Evolutionary conservation across 2,113 vertebrate genomes (phyloP).

Genomic region (Propithecus coquereli): DNA sequence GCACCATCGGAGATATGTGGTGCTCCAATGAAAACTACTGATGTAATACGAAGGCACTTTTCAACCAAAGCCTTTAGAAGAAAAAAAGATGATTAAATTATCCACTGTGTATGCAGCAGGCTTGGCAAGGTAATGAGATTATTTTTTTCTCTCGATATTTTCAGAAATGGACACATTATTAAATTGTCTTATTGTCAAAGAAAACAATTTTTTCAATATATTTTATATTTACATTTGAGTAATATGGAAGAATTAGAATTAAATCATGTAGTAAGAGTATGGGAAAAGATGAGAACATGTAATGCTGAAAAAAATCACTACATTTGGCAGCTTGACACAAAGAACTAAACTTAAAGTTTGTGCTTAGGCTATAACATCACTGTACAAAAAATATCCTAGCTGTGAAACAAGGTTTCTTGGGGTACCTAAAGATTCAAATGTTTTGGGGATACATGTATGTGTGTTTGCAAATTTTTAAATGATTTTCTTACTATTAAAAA

Average conservation of each 20-base stretch:
- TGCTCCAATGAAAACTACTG: conserved; percentile 83
- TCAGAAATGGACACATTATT: neutral
- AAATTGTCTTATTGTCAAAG: conserved; percentile 27
- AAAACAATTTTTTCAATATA: neutral
- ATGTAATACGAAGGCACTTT: conserved; percentile 80
- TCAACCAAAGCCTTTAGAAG: conserved; percentile 82
- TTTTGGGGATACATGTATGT: neutral
- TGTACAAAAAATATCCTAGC: conserved; percentile 3
- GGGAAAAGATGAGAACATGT: neutral
- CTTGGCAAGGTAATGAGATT: neutral
- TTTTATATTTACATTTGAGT: conserved; percentile 15
- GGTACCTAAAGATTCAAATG: neutral
- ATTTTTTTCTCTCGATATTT: neutral
- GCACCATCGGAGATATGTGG: conserved; percentile 83
- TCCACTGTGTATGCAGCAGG: neutral
- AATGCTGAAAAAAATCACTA: neutral
- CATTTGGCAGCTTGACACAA: neutral
- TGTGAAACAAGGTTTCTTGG: neutral
- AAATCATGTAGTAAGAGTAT: neutral
- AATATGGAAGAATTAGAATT: conserved; percentile 16
- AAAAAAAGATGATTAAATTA: conserved; percentile 2
- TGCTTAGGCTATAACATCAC: neutral
- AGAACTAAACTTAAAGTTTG: neutral
- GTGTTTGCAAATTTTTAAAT: neutral
- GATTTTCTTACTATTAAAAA: conserved; percentile 16